Base-by-base conservation (phyloP, 2,888 invertebrate genomes). In the Apamea sordens region DNA sequence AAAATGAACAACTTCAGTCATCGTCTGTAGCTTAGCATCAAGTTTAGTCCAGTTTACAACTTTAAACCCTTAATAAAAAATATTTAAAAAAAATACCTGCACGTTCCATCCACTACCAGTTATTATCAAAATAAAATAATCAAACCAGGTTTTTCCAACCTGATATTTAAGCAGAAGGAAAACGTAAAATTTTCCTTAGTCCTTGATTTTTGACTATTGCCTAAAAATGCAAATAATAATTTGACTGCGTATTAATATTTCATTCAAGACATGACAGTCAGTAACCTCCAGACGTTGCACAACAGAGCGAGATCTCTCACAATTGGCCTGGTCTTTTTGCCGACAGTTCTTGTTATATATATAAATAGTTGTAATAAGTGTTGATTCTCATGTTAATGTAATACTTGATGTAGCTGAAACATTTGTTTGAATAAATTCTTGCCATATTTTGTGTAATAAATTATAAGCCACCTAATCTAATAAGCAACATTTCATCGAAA, bases 361-460 rank as follows among this genome's bases (percentile, higher is more conserved):
- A 65, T 53, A 77, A 65, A 74, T 74, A 64, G 41, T 70, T 47
- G 13, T 76, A 67, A 73, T 73, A 24, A 79, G 11, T 21, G 50
- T 47, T 5, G 21, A 85, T 85, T 79, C 68, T 65, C n/a, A 79
- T 76, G 79, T 61, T 76, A 71, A 50, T 67, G 15, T 50, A 24
- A 78, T 44, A 44, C 6, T 56, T 21, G 5, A n/a, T n/a, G n/a
- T 18, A 61, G 41, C 28, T 32, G 80, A 61, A 80, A 80, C 21
- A 36, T 18, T n/a, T 50, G 11, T n/a, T 4, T 24, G 1, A 15
- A 10, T n/a, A 47, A 75, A 50, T 15, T 0, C 18, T 79, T 1
- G 15, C 15, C 11, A 50, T 21, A 50, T 18, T 21, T 50, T 50
- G 50, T 50, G 18, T 50, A 50, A 50, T 50, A 50, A 50, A 50